A percentile compares a stretch with the other conserved stretches of the same genome.
Conservation (phyloP, 2,113 vertebrate species). For the Atlantisia rogersi region DNA sequence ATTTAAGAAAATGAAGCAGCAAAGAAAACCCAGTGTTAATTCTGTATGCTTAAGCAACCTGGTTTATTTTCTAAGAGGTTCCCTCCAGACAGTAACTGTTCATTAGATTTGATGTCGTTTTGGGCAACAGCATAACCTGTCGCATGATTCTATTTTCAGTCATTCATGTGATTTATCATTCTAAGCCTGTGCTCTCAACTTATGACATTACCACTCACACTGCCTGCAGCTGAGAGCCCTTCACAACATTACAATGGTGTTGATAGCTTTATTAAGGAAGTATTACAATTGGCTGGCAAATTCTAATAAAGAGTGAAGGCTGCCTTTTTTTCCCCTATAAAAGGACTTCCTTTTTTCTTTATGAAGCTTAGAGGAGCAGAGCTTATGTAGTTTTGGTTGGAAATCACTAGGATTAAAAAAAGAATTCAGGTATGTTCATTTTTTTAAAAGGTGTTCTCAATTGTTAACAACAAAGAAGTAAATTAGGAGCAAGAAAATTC, state of each 20-base stretch:
- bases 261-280: constrained; percentile 17
- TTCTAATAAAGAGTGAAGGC: neutral
- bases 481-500: neutral
- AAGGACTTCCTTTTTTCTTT: neutral
- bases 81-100: neutral
- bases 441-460: neutral
- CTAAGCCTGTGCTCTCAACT: neutral
- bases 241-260: neutral
- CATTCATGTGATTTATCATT: constrained; percentile 22
- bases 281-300: neutral
- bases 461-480: neutral
- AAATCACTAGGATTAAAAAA: fast-evolving
- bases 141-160: neutral
- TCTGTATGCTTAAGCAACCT: neutral
- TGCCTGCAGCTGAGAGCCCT: constrained; percentile 1
- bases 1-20: neutral
- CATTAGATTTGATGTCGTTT: neutral
- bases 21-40: neutral
- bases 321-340: neutral
- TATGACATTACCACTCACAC: constrained; percentile 1
- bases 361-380: fast-evolving
- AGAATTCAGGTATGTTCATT: neutral
- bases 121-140: neutral
- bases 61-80: neutral
- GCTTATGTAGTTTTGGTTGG: neutral